Evolutionary conservation across 2,888 invertebrate genomes (phyloP).

Genomic region (Glaucopsyche alexis): DNA sequence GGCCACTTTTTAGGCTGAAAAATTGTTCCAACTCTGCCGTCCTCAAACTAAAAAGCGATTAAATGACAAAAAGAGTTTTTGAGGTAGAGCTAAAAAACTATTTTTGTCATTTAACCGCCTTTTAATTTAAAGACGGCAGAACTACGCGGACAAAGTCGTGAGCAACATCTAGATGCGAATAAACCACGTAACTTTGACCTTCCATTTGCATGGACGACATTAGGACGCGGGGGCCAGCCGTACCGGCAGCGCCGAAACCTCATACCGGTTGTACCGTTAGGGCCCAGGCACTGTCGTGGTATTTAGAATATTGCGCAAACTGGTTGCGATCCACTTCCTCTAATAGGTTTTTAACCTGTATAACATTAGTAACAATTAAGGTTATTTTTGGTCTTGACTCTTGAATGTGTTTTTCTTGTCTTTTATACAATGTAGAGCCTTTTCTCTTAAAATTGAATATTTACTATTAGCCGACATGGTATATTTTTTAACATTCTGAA

Average conservation of each 20-base stretch:
- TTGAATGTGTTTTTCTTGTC: neutral
- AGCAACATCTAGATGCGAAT: neutral
- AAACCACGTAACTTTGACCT: neutral
- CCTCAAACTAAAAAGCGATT: too few species aligned
- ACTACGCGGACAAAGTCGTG: too few species aligned
- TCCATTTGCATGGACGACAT: neutral
- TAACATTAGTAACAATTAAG: conserved; percentile 11
- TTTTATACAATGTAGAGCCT: too few species aligned
- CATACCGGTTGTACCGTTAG: conserved; percentile 26
- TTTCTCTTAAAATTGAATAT: too few species aligned
- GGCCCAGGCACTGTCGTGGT: neutral
- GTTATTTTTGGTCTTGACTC: neutral
- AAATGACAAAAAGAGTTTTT: too few species aligned
- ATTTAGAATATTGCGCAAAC: conserved; percentile 18
- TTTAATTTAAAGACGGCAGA: too few species aligned
- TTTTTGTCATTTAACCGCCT: too few species aligned
- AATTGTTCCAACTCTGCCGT: too few species aligned
- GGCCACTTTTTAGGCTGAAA: too few species aligned
- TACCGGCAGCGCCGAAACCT: conserved; percentile 12
- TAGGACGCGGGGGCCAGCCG: neutral
- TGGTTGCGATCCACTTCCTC: conserved; percentile 8
- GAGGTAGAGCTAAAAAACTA: too few species aligned
- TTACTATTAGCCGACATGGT: too few species aligned
- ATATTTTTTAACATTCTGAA: too few species aligned
- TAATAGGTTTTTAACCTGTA: conserved; percentile 2